These are phyloP conservation scores for Promerops cafer DNA, from an alignment of 2,113 vertebrate genomes.

Conservation along the genomic window DNA sequence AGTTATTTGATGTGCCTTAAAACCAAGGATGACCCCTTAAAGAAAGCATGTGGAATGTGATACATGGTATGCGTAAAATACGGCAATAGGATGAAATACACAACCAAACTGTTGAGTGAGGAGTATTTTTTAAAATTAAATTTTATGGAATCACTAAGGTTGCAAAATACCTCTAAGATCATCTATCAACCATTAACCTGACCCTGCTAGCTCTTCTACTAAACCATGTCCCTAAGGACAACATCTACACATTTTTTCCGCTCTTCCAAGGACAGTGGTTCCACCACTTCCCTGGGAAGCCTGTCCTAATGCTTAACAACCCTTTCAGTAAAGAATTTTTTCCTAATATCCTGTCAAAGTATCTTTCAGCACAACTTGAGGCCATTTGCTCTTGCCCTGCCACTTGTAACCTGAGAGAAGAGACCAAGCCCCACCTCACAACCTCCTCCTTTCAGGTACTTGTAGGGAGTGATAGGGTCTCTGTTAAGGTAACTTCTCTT, in stretches of 20 bases:
- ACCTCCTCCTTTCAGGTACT: not conserved
- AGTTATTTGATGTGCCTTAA: not conserved
- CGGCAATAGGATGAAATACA: not conserved
- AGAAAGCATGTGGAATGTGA: rapidly evolving
- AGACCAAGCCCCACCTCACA: rapidly evolving
- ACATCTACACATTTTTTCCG: not conserved
- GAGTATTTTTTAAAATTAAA: not conserved
- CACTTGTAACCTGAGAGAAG: not conserved
- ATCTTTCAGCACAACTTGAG: too few species aligned
- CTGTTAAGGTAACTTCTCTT: not conserved
- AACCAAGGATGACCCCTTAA: not conserved
- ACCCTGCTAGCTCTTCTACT: not conserved
- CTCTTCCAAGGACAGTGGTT: not conserved
- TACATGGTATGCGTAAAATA: not conserved
- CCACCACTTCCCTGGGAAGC: not conserved
- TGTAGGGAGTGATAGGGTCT: not conserved
- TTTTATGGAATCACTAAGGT: not conserved
- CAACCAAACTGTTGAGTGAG: not conserved
- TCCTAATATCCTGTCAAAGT: not conserved
- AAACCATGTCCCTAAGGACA: not conserved
- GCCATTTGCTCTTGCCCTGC: not conserved
- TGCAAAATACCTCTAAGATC: not conserved
- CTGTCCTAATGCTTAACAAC: not conserved
- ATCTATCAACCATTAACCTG: not conserved
- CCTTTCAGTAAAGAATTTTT: not conserved